These are phyloP conservation scores for Nomada hirtipes DNA, from an alignment of 2,888 invertebrate species.

Conservation along the genomic window DNA sequence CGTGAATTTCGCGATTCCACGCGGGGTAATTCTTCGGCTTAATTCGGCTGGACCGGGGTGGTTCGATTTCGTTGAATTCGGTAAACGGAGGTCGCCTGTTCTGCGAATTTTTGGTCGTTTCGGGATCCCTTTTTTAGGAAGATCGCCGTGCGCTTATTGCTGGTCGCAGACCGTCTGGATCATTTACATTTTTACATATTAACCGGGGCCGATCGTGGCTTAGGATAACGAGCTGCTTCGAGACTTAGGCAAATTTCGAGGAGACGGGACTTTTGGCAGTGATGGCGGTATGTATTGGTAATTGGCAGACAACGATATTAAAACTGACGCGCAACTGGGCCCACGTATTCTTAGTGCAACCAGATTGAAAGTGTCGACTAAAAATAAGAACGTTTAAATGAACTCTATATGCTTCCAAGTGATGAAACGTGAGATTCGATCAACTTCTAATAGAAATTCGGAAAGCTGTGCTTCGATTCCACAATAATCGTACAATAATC, in stretches of 20 bases:
- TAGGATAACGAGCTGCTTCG: conserved; percentile 12
- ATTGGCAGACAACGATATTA: neutral
- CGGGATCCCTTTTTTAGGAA: neutral
- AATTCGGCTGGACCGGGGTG: neutral
- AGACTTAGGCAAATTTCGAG: neutral
- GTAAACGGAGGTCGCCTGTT: conserved; percentile 1
- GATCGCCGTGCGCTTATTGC: conserved; percentile 20
- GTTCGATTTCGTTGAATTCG: conserved; percentile 16
- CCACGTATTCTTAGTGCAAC: no score
- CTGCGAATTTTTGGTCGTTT: conserved; percentile 5
- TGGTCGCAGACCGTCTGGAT: conserved; percentile 18
- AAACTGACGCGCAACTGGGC: no score
- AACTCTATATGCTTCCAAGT: no score
- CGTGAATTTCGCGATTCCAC: neutral
- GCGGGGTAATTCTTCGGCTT: neutral
- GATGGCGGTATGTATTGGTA: neutral
- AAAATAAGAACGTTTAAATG: no score
- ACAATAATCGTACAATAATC: no score
- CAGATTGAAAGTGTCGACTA: no score
- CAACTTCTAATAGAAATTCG: no score
- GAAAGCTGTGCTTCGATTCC: no score
- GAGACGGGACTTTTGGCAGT: neutral
- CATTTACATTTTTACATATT: conserved; percentile 54
- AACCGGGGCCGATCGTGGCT: conserved; percentile 25
- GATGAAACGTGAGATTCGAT: no score